Conservation (phyloP, 2,113 vertebrate genomes). For the Pygoscelis adeliae region DNA sequence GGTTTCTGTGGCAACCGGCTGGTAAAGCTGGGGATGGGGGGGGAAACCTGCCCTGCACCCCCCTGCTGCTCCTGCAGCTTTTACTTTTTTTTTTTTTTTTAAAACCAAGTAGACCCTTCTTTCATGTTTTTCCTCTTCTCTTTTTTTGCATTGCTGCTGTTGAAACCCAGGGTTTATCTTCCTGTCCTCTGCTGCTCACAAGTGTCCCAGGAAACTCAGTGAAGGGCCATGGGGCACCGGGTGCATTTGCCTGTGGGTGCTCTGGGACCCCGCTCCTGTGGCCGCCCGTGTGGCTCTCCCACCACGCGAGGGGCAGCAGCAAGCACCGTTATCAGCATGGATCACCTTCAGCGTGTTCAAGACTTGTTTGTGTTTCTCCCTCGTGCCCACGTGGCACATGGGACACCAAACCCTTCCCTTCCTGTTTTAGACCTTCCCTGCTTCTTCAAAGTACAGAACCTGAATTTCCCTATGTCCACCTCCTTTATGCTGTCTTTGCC, state of each 20-base stretch:
- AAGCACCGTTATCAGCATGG: accelerated
- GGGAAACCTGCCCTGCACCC: not conserved
- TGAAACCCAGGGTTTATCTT: not conserved
- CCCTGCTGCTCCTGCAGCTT: not conserved
- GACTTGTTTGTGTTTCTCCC: not conserved
- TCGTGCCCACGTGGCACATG: accelerated
- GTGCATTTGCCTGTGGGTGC: accelerated
- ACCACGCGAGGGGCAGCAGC: accelerated
- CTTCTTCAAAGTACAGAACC: not conserved
- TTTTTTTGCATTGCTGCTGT: accelerated
- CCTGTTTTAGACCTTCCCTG: not conserved
- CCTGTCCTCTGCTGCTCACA: accelerated
- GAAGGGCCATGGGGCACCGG: accelerated
- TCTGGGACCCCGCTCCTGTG: not conserved
- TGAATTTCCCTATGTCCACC: not conserved
- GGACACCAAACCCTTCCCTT: not conserved
- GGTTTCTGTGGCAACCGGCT: not conserved
- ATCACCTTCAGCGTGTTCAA: not conserved
- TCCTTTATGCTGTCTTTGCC: not conserved
- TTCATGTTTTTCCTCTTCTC: not conserved
- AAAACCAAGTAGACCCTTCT: not conserved
- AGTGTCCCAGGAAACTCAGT: not conserved
- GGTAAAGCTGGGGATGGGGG: not conserved
- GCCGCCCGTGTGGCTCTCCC: not conserved
- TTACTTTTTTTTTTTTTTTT: not conserved